Evolutionary conservation across 1,140 invertebrate species (phyloP).

Genomic region (Drosophila takahashii): DNA sequence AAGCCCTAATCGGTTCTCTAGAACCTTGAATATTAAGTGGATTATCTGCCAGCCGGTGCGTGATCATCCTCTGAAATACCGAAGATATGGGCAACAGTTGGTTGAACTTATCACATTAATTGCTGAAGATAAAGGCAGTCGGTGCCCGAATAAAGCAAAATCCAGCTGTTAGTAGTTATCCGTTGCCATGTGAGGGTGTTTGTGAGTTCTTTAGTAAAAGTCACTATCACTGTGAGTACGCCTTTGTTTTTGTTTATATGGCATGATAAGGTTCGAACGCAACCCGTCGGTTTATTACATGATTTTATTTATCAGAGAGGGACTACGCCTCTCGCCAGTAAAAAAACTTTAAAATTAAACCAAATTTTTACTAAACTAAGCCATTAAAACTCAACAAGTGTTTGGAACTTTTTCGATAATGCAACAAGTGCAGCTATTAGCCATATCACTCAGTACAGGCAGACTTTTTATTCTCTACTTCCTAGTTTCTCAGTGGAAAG

Average conservation of each 20-base stretch:
- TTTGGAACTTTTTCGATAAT: conserved; percentile 10
- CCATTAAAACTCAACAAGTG: conserved; percentile 25
- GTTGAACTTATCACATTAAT: conserved; percentile 19
- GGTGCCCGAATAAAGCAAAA: conserved; percentile 6
- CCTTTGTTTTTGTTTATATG: conserved; percentile 56
- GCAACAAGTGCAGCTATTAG: conserved; percentile 16
- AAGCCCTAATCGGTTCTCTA: too few species aligned
- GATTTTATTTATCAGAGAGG: background rate
- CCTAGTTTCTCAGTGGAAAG: background rate
- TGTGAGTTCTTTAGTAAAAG: conserved; percentile 40
- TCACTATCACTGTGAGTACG: conserved; percentile 38
- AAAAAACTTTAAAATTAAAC: background rate
- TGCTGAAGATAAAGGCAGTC: conserved; percentile 41
- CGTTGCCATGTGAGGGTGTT: conserved; percentile 4
- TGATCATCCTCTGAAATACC: background rate
- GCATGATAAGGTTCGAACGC: conserved; percentile 22
- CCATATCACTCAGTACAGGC: conserved; percentile 1
- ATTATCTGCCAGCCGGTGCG: conserved; percentile 19
- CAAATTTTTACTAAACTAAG: background rate
- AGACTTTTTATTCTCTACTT: background rate
- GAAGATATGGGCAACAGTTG: conserved; percentile 3
- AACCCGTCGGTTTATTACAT: conserved; percentile 56
- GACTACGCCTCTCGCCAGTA: background rate
- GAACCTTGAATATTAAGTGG: background rate
- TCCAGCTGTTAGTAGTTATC: conserved; percentile 6